phyloP scores from a whole-genome alignment of 1,140 invertebrate genomes.

The Arion vulgaris region DNA sequence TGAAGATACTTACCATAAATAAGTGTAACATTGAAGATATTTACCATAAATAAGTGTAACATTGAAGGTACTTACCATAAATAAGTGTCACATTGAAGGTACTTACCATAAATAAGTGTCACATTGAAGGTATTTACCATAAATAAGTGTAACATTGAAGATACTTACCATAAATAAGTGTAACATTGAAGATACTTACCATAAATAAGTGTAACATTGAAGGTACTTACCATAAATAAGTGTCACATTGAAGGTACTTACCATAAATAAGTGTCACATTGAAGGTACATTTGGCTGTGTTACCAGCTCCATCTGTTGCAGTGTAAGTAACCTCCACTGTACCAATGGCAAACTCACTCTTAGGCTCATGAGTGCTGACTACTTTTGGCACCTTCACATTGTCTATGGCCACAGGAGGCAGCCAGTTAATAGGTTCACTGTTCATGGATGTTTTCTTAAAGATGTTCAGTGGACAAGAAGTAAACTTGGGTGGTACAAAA shows the following conservation, averaged over 20 bases:
- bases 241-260: no score
- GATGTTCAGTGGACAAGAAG: slow-evolving; percentile 52
- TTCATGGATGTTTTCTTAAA: slow-evolving; percentile 48
- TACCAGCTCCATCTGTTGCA: slow-evolving; percentile 56
- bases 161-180: no score
- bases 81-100: no score
- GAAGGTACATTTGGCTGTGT: slow-evolving; percentile 55
- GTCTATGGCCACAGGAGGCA: slow-evolving; percentile 51
- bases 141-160: no score
- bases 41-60: no score
- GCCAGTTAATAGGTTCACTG: slow-evolving; percentile 51
- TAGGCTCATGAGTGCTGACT: slow-evolving; percentile 45
- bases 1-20: no score
- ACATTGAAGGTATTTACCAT: no score
- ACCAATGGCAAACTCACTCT: slow-evolving; percentile 49
- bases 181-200: no score
- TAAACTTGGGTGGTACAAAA: slow-evolving; percentile 53
- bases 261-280: slow-evolving; percentile 56
- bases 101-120: no score
- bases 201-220: no score
- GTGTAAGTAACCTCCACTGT: slow-evolving; percentile 53
- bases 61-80: no score
- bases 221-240: not conserved
- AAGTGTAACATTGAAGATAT: no score
- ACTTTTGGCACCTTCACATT: slow-evolving; percentile 46